Percentiles rank a stretch among this genome's conserved stretches.
These are phyloP conservation scores for Leptopterna dolabrata DNA, from an alignment of 2,888 invertebrate species.

Conservation along the genomic window DNA sequence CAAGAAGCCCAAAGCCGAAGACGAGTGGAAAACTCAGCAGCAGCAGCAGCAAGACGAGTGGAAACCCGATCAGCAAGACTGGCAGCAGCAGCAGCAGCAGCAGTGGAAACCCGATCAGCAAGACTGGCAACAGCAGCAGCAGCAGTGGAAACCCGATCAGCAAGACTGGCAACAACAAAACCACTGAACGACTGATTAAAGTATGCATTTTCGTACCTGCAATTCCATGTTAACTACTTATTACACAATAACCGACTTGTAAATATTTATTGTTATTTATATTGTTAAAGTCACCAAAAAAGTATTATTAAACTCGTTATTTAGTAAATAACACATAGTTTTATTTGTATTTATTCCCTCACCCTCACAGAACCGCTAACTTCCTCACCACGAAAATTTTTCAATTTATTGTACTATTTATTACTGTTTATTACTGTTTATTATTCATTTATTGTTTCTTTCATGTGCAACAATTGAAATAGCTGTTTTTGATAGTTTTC, in stretches of 20 bases:
- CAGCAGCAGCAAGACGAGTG: not conserved
- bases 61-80: conserved; percentile 16
- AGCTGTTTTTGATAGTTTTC: too few species aligned
- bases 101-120: not conserved
- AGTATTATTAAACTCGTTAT: conserved; percentile 2
- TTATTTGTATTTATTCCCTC: too few species aligned
- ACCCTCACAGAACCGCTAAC: too few species aligned
- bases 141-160: not conserved
- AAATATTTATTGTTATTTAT: not conserved
- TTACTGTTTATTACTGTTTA: too few species aligned
- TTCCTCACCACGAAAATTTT: too few species aligned
- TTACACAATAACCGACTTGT: not conserved
- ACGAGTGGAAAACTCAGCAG: conserved; percentile 31
- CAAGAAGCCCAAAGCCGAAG: not conserved
- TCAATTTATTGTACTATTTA: too few species aligned
- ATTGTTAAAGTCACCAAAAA: not conserved
- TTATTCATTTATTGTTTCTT: too few species aligned
- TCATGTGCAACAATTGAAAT: too few species aligned
- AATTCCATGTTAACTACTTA: not conserved
- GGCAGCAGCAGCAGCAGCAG: conserved; percentile 9
- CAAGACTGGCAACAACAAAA: not conserved
- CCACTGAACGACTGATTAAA: conserved; percentile 1
- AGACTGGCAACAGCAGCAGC: conserved; percentile 20
- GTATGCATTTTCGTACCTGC: not conserved
- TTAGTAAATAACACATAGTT: not conserved